These are phyloP conservation scores for Neomicropteryx cornuta DNA, from an alignment of 1,140 invertebrate genomes.

Conservation along the genomic window DNA sequence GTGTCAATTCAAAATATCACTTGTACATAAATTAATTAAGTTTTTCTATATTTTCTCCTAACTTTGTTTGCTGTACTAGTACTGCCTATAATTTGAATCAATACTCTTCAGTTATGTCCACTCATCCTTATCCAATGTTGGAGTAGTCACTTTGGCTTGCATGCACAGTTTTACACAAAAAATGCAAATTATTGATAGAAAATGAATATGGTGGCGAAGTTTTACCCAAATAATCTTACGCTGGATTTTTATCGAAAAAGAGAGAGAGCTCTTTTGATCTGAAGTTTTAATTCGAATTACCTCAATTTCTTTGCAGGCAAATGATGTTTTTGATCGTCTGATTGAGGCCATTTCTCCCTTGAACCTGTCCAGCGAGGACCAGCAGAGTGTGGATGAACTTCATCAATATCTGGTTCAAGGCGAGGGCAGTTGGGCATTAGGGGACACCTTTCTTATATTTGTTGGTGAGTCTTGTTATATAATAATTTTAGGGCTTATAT, in stretches of 20 bases:
- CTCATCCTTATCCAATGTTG: too few species aligned
- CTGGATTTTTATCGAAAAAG: not conserved
- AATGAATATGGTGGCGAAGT: too few species aligned
- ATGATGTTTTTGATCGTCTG: constrained; percentile 26
- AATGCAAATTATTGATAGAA: too few species aligned
- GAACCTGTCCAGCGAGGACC: constrained; percentile 47
- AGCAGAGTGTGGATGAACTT: constrained; percentile 63
- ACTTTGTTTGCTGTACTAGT: too few species aligned
- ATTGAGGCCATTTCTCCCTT: constrained; percentile 20
- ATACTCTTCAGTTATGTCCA: too few species aligned
- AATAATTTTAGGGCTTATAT: not conserved
- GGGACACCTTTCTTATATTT: constrained; percentile 76
- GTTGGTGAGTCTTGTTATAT: constrained; percentile 46
- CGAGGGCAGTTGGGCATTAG: constrained; percentile 83
- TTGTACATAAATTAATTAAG: too few species aligned
- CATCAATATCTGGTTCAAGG: constrained; percentile 78
- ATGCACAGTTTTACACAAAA: too few species aligned
- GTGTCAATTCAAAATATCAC: too few species aligned
- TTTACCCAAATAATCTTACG: too few species aligned
- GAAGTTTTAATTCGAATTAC: constrained; percentile 4
- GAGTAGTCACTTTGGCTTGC: too few species aligned
- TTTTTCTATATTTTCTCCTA: too few species aligned
- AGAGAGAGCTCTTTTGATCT: not conserved
- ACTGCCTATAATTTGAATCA: too few species aligned
- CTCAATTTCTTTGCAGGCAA: constrained; percentile 18